phyloP scores from a whole-genome alignment of 2,797 vertebrate species.

The Sebastes steindachneri region DNA sequence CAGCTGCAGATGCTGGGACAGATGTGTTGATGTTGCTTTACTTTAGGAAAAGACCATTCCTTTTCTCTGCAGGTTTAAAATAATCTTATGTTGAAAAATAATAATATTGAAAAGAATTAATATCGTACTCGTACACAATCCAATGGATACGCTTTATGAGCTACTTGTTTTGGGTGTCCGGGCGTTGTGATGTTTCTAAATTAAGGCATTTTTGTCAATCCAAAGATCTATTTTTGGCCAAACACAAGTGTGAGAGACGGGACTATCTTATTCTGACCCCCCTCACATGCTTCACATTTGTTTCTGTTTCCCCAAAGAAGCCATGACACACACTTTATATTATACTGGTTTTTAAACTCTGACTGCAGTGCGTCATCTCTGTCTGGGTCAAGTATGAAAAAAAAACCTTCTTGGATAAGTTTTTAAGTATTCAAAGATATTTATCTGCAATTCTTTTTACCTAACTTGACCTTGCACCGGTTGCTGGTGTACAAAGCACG shows the following conservation, averaged over 20 bases:
- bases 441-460: slow-evolving; percentile 38
- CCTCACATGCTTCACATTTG: slow-evolving; percentile 14
- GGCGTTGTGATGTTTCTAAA: slow-evolving; percentile 21
- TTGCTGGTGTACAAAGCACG: slow-evolving; percentile 59
- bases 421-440: slow-evolving; percentile 54
- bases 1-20: slow-evolving; percentile 9
- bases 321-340: not conserved
- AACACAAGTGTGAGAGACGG: slow-evolving; percentile 6
- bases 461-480: slow-evolving; percentile 35
- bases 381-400: not conserved
- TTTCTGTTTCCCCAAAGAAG: slow-evolving; percentile 43
- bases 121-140: not conserved
- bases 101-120: not conserved
- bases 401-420: not conserved
- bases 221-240: slow-evolving; percentile 65
- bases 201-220: slow-evolving; percentile 29
- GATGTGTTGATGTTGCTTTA: slow-evolving; percentile 19
- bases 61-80: slow-evolving; percentile 27
- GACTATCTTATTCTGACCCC: not conserved
- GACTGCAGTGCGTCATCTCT: not conserved
- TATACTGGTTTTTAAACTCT: slow-evolving; percentile 11
- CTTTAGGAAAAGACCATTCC: slow-evolving; percentile 12
- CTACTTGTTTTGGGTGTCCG: slow-evolving; percentile 27
- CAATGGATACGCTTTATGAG: slow-evolving; percentile 37
- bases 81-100: slow-evolving; percentile 10